A percentile compares a stretch with the other conserved stretches of the same genome.
phyloP scores from a whole-genome alignment of 2,888 invertebrate genomes.

The Deroplatys truncata region DNA sequence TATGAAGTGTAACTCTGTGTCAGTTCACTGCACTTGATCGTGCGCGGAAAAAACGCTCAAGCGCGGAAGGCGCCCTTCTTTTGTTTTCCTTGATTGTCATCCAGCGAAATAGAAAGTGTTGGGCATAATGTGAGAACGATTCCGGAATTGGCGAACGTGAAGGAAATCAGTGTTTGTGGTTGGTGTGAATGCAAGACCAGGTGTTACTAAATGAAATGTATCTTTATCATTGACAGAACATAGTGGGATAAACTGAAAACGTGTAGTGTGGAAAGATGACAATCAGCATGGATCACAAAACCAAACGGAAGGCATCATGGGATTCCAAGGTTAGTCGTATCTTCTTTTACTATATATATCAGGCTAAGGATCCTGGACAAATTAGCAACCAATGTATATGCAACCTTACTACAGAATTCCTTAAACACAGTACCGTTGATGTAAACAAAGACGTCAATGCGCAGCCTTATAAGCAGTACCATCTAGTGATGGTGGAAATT shows the following conservation, averaged over 20 bases:
- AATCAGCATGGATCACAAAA: constrained; percentile 49
- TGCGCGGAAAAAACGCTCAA: background rate
- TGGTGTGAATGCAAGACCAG: background rate
- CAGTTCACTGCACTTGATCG: background rate
- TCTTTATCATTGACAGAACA: background rate
- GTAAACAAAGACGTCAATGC: too few relatives aligned
- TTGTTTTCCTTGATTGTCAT: background rate
- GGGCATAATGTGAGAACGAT: background rate
- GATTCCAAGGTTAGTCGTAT: constrained; percentile 52
- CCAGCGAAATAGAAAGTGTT: background rate
- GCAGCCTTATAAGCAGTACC: too few relatives aligned
- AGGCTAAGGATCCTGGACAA: too few relatives aligned
- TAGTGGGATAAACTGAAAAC: background rate
- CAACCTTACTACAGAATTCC: too few relatives aligned
- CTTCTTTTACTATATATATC: too few relatives aligned
- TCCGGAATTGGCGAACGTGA: background rate
- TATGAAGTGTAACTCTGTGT: background rate
- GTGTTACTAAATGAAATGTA: background rate
- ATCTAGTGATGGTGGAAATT: too few relatives aligned
- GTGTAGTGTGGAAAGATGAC: constrained; percentile 40
- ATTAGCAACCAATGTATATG: too few relatives aligned
- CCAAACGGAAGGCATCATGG: constrained; percentile 50
- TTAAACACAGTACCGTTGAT: too few relatives aligned
- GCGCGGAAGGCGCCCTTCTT: background rate
- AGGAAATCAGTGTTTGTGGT: background rate